Conservation (phyloP, 1,140 invertebrate genomes). For the Anastrepha ludens region DNA sequence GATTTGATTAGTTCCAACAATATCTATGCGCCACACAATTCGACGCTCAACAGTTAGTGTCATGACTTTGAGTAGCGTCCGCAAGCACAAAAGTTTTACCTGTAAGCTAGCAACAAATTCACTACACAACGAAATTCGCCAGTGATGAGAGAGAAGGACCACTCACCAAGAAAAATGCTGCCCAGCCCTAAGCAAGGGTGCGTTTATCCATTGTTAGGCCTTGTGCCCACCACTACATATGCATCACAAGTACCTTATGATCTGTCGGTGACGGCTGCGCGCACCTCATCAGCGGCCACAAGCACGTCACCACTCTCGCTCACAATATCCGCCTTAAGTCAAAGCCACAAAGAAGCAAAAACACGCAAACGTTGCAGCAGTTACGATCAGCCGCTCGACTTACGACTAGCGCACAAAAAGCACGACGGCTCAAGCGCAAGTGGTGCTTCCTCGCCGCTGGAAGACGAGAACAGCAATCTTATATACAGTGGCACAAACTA, state of each 20-base stretch:
- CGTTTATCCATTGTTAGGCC: slow-evolving; percentile 80
- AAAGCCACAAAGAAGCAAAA: slow-evolving; percentile 57
- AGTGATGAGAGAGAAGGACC: slow-evolving; percentile 86
- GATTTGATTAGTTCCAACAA: not conserved
- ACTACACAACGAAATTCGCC: not conserved
- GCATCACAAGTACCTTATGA: slow-evolving; percentile 74
- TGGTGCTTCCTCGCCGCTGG: slow-evolving; percentile 71
- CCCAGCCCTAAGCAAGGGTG: slow-evolving; percentile 83
- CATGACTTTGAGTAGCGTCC: not conserved
- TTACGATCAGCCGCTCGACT: slow-evolving; percentile 86
- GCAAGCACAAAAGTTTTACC: not conserved
- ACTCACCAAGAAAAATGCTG: slow-evolving; percentile 85
- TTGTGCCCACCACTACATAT: slow-evolving; percentile 76
- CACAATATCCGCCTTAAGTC: slow-evolving; percentile 35
- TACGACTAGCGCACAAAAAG: slow-evolving; percentile 88
- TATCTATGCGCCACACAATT: not conserved
- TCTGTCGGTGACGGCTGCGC: slow-evolving; percentile 71
- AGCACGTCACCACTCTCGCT: slow-evolving; percentile 54
- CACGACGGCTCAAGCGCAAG: slow-evolving; percentile 72
- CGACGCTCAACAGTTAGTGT: slow-evolving; percentile 4
- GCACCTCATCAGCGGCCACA: slow-evolving; percentile 55
- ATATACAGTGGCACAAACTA: slow-evolving; percentile 69
- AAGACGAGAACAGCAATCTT: slow-evolving; percentile 86
- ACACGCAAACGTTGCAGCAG: slow-evolving; percentile 72
- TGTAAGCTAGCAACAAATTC: slow-evolving; percentile 10